Conservation (phyloP, 1,140 invertebrate genomes). For the Gryllus bimaculatus region DNA sequence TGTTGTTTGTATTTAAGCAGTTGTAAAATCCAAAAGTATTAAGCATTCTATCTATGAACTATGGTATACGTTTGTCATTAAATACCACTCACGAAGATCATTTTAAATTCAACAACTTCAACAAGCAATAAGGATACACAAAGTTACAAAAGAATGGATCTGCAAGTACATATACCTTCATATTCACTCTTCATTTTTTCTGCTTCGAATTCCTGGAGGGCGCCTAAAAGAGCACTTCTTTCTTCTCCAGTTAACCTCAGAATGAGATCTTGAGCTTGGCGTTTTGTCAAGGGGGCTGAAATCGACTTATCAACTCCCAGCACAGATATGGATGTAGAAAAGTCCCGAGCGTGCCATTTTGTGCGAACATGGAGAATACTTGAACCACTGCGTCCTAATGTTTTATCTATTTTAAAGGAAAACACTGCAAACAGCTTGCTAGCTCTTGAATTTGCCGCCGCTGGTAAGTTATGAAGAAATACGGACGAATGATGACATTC, state of each 20-base stretch:
- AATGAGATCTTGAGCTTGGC: conserved; percentile 57
- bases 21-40: too few species aligned
- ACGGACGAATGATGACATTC: neutral
- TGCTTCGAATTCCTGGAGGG: conserved; percentile 60
- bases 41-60: too few species aligned
- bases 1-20: too few species aligned
- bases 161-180: conserved; percentile 47
- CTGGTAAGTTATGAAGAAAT: neutral
- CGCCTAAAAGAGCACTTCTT: conserved; percentile 48
- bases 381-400: neutral
- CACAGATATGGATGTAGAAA: neutral
- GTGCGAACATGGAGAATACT: neutral
- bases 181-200: conserved; percentile 58
- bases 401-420: neutral
- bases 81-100: too few species aligned
- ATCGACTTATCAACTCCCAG: conserved; percentile 7
- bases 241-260: conserved; percentile 56
- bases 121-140: too few species aligned
- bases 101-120: too few species aligned
- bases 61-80: too few species aligned
- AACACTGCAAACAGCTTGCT: neutral
- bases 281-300: conserved; percentile 41
- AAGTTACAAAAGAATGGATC: neutral
- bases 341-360: neutral
- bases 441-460: neutral